Evolutionary conservation across 2,888 invertebrate genomes (phyloP), one percentile per base, ranked within the genome.

Genomic region (Phytoseiulus persimilis): DNA sequence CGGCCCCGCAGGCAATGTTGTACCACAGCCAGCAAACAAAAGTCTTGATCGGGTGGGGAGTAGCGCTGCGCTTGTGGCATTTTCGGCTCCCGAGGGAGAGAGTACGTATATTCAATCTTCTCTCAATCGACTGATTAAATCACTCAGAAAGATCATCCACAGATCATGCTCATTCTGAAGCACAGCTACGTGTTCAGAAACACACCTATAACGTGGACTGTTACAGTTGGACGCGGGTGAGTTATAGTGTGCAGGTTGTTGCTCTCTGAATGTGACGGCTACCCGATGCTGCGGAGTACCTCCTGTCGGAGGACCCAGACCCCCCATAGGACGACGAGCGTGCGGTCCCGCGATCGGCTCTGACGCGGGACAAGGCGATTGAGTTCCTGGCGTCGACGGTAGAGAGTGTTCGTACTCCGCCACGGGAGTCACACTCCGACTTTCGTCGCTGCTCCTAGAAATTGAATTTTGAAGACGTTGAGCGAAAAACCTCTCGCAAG

Each of bases 161-260:
- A 14, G 28, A 1, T 28, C 65, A 65, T 65, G 28, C 28, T 65
- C 65, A 28, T 65, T 65, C 23, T 28, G 65, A 14, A 65, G 23
- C 28, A 65, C 65, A 28, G 28, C 23, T 28, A 65, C 65, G 65
- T 65, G 65, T 31, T 39, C 87, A 32, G 39, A 87, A 33, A 87
- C 87, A 32, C 39, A 87, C 87, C 87, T 87, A 87, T 87, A 87
- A 45, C 87, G 87, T 33, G 87, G 87, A 45, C 87, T 87, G 45
- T 87, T 87, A 45, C 87, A 87, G 87, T 87, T 87, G 45, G 87
- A 87, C 87, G 87, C 32, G 33, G 87, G 87, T 87, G 87, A 87
- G 39, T 87, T 87, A 87, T 32, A 87, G 87, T 87, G 87, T 5
- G 87, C 33, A 32, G n/a, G 28, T 33, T 32, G 87, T 31, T 87